Conservation (phyloP, 2,797 vertebrate species). For the Schizopygopsis pylzovi region DNA sequence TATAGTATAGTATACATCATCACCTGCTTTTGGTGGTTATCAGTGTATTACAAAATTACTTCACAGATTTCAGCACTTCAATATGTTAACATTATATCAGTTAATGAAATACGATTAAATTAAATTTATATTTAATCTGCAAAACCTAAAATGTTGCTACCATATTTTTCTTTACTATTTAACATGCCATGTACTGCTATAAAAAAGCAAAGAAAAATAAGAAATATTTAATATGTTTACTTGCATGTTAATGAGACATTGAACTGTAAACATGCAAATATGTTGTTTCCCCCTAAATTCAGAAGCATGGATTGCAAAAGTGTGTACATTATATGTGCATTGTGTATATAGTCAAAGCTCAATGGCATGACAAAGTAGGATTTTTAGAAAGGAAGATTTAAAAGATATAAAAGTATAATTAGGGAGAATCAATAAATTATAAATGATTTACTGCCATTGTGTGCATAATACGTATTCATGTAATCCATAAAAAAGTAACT, state of each 20-base stretch:
- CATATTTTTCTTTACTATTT: not conserved
- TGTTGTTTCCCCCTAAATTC: not conserved
- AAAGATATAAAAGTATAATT: not conserved
- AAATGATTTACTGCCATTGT: not conserved
- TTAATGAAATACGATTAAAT: no score
- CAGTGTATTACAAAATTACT: no score
- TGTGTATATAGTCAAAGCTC: not conserved
- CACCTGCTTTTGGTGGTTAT: no score
- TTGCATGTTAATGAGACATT: not conserved
- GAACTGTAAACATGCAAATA: not conserved
- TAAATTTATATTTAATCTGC: no score
- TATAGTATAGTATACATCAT: no score
- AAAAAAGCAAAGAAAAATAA: no score
- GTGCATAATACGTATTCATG: not conserved
- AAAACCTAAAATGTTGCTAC: no score
- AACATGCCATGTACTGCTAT: not conserved
- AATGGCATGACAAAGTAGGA: not conserved
- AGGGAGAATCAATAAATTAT: not conserved
- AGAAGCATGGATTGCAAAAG: not conserved
- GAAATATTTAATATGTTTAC: not conserved
- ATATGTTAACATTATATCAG: no score
- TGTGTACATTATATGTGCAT: not conserved
- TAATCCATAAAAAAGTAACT: not conserved
- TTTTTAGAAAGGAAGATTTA: not conserved
- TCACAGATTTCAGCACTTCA: no score